These are phyloP conservation scores for Teleopsis dalmanni DNA, from an alignment of 1,140 invertebrate species.

Conservation along the genomic window DNA sequence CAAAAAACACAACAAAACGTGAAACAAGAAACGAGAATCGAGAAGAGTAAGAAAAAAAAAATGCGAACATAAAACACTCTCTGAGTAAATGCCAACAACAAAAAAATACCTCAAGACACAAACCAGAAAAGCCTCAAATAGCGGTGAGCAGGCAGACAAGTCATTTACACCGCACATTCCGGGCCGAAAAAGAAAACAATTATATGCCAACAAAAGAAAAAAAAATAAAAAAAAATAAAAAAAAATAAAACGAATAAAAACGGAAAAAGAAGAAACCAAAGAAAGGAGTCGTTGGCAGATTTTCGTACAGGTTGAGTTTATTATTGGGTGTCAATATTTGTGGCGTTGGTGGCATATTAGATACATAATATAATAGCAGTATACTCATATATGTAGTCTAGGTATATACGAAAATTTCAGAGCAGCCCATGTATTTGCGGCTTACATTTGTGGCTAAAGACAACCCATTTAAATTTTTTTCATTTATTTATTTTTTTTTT, in stretches of 20 bases:
- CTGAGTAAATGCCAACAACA: neutral
- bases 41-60: neutral
- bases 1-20: no score
- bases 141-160: neutral
- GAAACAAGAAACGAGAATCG: neutral
- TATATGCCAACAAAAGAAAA: neutral
- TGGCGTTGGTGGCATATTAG: no score
- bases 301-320: neutral
- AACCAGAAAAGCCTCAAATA: conserved; percentile 10
- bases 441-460: conserved; percentile 41
- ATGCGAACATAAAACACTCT: neutral
- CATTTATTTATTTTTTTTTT: neutral
- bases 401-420: no score
- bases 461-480: conserved; percentile 20
- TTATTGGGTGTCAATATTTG: neutral
- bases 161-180: neutral
- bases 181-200: neutral
- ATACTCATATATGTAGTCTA: no score
- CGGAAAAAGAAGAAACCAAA: neutral
- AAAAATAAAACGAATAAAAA: neutral
- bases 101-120: conserved; percentile 8
- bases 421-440: conserved; percentile 33
- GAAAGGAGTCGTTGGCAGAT: neutral
- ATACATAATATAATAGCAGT: no score
- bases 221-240: neutral